Evolutionary conservation across 2,888 invertebrate genomes (phyloP), one percentile per base, ranked within the genome.

Genomic region (Archips xylosteana): DNA sequence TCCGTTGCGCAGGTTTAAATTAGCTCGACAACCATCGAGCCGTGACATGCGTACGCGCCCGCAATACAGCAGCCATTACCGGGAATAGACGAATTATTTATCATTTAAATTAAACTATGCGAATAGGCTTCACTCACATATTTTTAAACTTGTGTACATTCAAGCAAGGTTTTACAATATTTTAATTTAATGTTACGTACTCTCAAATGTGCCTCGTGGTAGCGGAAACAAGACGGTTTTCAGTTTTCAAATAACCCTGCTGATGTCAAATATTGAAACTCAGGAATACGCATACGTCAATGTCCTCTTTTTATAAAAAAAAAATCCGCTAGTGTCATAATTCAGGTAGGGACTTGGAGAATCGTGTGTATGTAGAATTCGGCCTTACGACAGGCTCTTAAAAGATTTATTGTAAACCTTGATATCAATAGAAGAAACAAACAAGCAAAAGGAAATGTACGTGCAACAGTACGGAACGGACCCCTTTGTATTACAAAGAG

Each of bases 1-100:
- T 83, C 83, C 81, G 83, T 78, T 81, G 80, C 78, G 81, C 79
- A 81, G 81, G 80, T 86, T 85, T 85, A 83, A 85, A 86, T 83
- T 82, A 79, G 80, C 75, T 77, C 80, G 82, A 83, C 82, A 82
- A 79, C 81, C 78, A 75, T 81, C 78, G 78, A 75, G 70, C 76
- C 78, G 78, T 82, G 80, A 82, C 80, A 78, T 65, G 78, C 77
- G 76, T 76, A 76, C 74, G 75, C 71, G 67, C 12, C 71, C 70
- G 71, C 54, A 63, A 75, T 68, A 73, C 15, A 42, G 39, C 36
- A 39, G 36, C n/a, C 63, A 68, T 73, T 69, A 73, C 68, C 47
- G 68, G 42, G 73, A 69, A 72, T 23, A 59, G 60, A 68, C 62
- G 67, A 75, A 76, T 77, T 74, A 78, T 79, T 78, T 79, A 77